Evolutionary conservation across 92 coral and sea anemone species (phyloP), one percentile per base, ranked within the genome.

Genomic region (Nematostella vectensis): DNA sequence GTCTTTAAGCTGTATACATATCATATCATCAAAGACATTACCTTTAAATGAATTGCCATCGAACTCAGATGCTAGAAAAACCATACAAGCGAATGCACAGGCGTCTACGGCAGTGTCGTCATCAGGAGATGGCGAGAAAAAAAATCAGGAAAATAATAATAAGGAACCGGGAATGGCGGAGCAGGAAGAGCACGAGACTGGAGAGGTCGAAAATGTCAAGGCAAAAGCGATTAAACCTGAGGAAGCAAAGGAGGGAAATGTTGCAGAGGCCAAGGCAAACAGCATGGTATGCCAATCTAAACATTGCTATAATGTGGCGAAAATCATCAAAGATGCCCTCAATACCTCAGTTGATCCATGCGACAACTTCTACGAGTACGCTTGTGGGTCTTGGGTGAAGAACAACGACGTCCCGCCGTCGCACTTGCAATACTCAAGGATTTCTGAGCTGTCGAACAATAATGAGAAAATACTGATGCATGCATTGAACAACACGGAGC

Each of bases 301-400:
- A 0, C 67, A 70, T 33, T 89, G 97, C 48, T 29, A 37, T 22
- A 37, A 48, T 6, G 70, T 89, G 29, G 71, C 95, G 1, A 56
- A 68, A 29, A 59, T 54, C 55, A 81, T 89, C 21, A 71, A 73
- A 66, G 58, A 61, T 39, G 80, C 94, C 8, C 62, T 88, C 18
- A 64, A 89, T 55, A 55, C 38, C 11, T 69, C 50, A 1, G 87
- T 66, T 0, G 84, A 91, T 30, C 98, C 98, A 0, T 91, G 98
- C 47, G 76, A 82, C 29, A 78, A 91, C 30, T 91, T 87, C 58
- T 91, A 81, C 71, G 93, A 91, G 39, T 91, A 91, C 23, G 95
- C 98, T 2, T 91, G 98, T 42, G 98, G 98, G 0, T 58, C 61
- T 24, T 91, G 98, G 98, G 70, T 91, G 1, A 75, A 78, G 40